Base-by-base conservation (phyloP, 2,113 vertebrate genomes). In the Aramus guarauna region DNA sequence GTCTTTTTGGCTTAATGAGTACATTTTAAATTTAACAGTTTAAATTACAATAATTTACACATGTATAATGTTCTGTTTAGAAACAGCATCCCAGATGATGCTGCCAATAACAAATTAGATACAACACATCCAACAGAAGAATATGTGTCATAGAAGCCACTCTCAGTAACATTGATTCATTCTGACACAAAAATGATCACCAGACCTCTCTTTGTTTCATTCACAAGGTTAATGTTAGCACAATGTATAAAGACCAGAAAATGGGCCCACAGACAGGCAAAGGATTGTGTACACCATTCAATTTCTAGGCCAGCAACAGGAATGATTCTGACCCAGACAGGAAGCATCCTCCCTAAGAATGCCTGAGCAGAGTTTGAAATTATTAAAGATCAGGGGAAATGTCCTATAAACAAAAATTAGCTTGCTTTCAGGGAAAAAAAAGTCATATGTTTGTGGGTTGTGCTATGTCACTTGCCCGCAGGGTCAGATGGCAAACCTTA, bases 211-310 rank as follows among this genome's bases (percentile, higher is more conserved):
- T 64, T 59, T 63, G 7, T 72, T 87, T 77, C 6, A 12, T 34
- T 72, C 12, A 45, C 11, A 56, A 56, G 19, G 29, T 27, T 50
- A 56, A n/a, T 72, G 53, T 53, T 64, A 84, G 15, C 20, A 36
- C 47, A 67, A 45, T 45, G 45, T 24, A 63, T 2, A 11, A 27
- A 72, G 20, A 78, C 17, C 7, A 63, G 52, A 74, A 56, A 56
- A 84, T 22, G 5, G 2, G 4, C 6, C 11, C 29, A 37, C 0
- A 0, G 2, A 11, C 6, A 68, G 16, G 24, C 7, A 63, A 4
- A 43, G 18, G 16, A 22, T 5, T 66, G 24, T 23, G 27, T 52
- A 39, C 5, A 60, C 3, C 5, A 27, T 47, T 68, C 48, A 34
- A 53, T 62, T 52, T 48, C 37, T 74, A 78, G 16, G 30, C 9